These are phyloP conservation scores for Melitaea cinxia DNA, from an alignment of 1,140 invertebrate genomes.

Conservation along the genomic window DNA sequence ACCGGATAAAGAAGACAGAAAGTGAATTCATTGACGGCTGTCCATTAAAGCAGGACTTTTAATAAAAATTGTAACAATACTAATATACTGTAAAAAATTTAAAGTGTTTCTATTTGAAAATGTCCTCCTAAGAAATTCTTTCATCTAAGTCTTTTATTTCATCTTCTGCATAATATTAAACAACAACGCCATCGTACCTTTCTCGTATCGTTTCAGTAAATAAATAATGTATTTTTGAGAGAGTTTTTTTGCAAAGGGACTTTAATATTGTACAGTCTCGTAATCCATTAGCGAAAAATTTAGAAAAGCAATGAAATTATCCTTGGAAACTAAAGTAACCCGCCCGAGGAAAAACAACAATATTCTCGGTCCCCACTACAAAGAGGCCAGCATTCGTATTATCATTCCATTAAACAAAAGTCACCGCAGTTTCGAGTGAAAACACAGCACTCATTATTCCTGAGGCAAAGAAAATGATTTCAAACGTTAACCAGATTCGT, in stretches of 20 bases:
- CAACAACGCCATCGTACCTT: not conserved
- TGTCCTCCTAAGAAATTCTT: not conserved
- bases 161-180: not conserved
- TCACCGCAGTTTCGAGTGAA: slow-evolving; percentile 78
- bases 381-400: slow-evolving; percentile 78
- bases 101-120: too few relatives aligned
- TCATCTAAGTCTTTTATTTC: not conserved
- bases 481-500: slow-evolving; percentile 79
- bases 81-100: too few relatives aligned
- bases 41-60: not conserved
- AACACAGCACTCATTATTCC: slow-evolving; percentile 80
- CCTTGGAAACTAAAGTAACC: slow-evolving; percentile 72
- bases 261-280: slow-evolving; percentile 52
- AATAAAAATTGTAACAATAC: not conserved
- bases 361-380: slow-evolving; percentile 71
- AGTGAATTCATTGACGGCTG: not conserved
- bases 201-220: not conserved
- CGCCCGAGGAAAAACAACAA: slow-evolving; percentile 74
- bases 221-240: slow-evolving; percentile 31
- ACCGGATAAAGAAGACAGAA: not conserved
- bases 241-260: slow-evolving; percentile 19
- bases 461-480: slow-evolving; percentile 75
- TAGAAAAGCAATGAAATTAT: slow-evolving; percentile 72
- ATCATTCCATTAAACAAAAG: slow-evolving; percentile 82
- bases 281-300: slow-evolving; percentile 61